Evolutionary conservation across 2,797 vertebrate genomes (phyloP).

Genomic region (Syngnathus rostellatus): DNA sequence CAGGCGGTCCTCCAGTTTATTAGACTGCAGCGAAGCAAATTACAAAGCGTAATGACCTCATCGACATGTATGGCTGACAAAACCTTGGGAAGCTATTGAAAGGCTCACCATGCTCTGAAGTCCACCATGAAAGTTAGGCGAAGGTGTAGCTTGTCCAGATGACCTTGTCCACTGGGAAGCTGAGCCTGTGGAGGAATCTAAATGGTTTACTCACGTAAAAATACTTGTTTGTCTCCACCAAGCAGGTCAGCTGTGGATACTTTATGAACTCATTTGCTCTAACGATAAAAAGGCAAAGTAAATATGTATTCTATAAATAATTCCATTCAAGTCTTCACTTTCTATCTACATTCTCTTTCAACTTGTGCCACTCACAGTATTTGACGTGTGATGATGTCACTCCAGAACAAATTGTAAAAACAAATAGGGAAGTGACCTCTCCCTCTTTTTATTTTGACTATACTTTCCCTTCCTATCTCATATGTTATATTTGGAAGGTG

Average conservation of each 20-base stretch:
- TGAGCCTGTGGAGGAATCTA: conserved; percentile 56
- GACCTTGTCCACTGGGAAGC: conserved; percentile 88
- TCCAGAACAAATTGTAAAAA: conserved; percentile 15
- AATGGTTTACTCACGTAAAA: not conserved
- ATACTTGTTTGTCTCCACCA: not conserved
- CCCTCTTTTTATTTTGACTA: conserved; percentile 29
- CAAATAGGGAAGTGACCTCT: conserved; percentile 40
- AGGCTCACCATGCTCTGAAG: conserved; percentile 81
- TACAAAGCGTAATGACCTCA: not conserved
- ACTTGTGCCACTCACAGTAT: conserved; percentile 8
- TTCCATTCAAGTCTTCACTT: not conserved
- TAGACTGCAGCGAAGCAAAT: conserved; percentile 56
- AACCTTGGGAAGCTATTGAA: conserved; percentile 17
- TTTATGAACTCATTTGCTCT: not conserved
- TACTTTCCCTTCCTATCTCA: conserved; percentile 50
- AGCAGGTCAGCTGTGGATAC: not conserved
- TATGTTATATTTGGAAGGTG: conserved; percentile 37
- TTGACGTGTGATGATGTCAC: conserved; percentile 17
- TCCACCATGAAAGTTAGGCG: conserved; percentile 84
- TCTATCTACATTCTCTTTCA: not conserved
- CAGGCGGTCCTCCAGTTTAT: conserved; percentile 90
- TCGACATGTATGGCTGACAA: not conserved
- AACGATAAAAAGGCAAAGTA: not conserved
- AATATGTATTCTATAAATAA: not conserved
- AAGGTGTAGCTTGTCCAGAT: conserved; percentile 81